Evolutionary conservation across 2,113 vertebrate species (phyloP).

Genomic region (Zosterops hypoxanthus): DNA sequence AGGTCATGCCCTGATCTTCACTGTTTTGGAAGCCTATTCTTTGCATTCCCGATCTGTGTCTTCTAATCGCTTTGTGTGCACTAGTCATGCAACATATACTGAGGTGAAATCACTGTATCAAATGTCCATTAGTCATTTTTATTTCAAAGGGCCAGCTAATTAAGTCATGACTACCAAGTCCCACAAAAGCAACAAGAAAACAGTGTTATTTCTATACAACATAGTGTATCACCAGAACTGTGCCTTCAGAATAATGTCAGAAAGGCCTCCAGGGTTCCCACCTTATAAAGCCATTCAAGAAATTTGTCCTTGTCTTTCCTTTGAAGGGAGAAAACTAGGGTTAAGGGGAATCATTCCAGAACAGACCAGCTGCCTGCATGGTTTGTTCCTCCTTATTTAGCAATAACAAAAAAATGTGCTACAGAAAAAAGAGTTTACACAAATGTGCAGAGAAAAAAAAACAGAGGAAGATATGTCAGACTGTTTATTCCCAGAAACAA

Average conservation of each 20-base stretch:
- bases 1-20: background rate
- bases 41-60: background rate
- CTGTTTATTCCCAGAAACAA: background rate
- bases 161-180: background rate
- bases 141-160: background rate
- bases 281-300: background rate
- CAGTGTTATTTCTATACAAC: background rate
- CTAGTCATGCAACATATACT: background rate
- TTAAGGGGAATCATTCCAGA: background rate
- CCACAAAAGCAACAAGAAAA: background rate
- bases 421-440: accelerated
- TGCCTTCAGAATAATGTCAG: background rate
- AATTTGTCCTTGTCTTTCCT: background rate
- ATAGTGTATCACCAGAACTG: too few species aligned
- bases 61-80: accelerated
- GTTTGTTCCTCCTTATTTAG: background rate
- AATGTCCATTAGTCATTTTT: background rate
- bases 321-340: background rate
- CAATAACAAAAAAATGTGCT: background rate
- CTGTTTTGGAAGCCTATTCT: background rate
- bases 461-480: background rate
- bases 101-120: background rate
- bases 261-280: background rate
- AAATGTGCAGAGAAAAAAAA: background rate
- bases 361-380: accelerated